Evolutionary conservation across 2,797 vertebrate genomes (phyloP).

Genomic region (Coccyzus lansbergi): DNA sequence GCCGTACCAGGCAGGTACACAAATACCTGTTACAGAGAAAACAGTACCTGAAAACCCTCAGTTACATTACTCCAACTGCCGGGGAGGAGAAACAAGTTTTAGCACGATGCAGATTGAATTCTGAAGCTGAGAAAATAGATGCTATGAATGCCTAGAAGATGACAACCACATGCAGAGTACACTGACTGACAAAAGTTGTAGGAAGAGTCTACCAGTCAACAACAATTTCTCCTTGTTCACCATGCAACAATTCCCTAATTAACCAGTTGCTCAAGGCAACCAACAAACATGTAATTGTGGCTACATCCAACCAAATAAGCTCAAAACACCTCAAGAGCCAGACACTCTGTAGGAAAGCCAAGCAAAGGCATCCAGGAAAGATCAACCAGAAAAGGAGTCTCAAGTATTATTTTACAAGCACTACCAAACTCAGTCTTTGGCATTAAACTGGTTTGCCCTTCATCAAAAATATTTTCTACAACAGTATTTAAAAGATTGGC

Average conservation of each 20-base stretch:
- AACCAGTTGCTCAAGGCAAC: neutral
- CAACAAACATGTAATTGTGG: neutral
- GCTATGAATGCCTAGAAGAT: neutral
- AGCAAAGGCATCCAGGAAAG: neutral
- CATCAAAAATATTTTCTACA: neutral
- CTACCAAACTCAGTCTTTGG: neutral
- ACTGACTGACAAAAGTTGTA: neutral
- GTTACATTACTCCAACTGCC: neutral
- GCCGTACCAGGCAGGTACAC: neutral
- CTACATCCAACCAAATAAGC: neutral
- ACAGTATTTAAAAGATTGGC: neutral
- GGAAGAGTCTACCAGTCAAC: neutral
- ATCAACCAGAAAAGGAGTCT: neutral
- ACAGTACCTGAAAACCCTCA: neutral
- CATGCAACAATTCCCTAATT: neutral
- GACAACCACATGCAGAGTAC: neutral
- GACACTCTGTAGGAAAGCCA: neutral
- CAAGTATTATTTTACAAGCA: neutral
- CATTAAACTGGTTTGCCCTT: neutral
- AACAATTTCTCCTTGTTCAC: neutral
- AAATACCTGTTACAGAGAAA: neutral
- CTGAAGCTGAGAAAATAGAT: neutral
- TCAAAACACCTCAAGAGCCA: neutral
- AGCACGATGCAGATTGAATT: neutral
- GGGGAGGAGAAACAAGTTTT: neutral